A percentile compares a stretch with the other conserved stretches of the same genome.
phyloP scores from a whole-genome alignment of 1,140 invertebrate genomes.

The Neodiprion pinetum region DNA sequence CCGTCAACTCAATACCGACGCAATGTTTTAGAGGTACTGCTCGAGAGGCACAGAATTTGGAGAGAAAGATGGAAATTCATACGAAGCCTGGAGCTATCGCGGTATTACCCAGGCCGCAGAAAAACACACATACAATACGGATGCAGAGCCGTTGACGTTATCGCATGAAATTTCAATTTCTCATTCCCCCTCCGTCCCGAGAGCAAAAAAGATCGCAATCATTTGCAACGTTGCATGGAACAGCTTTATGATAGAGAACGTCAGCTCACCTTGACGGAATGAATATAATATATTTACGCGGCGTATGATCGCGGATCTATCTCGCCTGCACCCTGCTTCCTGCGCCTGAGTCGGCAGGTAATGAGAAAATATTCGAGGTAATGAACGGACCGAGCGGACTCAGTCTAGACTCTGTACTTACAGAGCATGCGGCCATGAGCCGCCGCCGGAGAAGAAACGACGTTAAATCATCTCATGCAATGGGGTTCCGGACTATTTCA shows the following conservation, averaged over 20 bases:
- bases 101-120: no score
- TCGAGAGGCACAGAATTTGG: no score
- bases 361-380: constrained; percentile 8
- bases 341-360: not conserved
- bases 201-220: not conserved
- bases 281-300: not conserved
- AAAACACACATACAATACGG: no score
- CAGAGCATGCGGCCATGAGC: not conserved
- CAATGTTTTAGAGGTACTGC: no score
- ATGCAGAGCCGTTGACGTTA: no score
- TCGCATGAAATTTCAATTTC: constrained; percentile 2
- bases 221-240: not conserved
- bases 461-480: not conserved
- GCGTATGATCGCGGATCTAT: not conserved
- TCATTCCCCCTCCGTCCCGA: not conserved
- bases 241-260: not conserved
- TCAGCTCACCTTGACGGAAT: not conserved
- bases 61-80: no score
- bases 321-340: not conserved
- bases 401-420: not conserved
- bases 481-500: not conserved
- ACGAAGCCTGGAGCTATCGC: no score
- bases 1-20: no score
- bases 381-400: not conserved
- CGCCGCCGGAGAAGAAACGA: not conserved